Evolutionary conservation across 1,140 invertebrate genomes (phyloP), one percentile per base, ranked within the genome.

Genomic region (Tetragonula clypearis): DNA sequence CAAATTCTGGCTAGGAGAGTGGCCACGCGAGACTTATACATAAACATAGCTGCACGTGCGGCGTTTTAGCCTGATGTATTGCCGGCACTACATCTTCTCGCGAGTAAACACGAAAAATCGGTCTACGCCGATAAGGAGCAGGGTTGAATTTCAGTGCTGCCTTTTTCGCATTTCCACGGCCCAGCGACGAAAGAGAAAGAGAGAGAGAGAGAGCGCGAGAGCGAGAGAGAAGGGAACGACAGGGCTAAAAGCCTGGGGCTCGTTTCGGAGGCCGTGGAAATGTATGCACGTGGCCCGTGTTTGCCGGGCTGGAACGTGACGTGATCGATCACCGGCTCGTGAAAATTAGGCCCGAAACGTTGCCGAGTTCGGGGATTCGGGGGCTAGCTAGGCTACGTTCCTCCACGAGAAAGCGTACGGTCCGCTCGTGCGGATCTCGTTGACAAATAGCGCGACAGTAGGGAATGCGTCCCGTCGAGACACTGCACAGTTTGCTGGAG

Each of bases 71-170:
- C 87, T 90, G 90, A 90, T 88, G 84, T 90, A 90, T 90, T 72
- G 69, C 89, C 75, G 66, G 79, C 82, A 90, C 89, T 90, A 88
- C 87, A 82, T 91, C 90, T 90, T 76, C 72, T 86, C 88, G 82
- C 69, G 82, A 65, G 80, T 88, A 91, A 90, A 90, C 84, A 90
- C 79, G 88, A 84, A 79, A 89, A 91, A 91, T 86, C 86, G 88
- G 86, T 74, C 74, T 76, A 23, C 53, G 78, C 79, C 85, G 85
- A 90, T 90, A 90, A 90, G 78, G 58, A 69, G 76, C 21, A 5
- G 62, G 62, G 79, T 35, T 86, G 88, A 88, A 86, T 84, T 88
- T 88, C 77, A 17, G 9, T 78, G 58, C 56, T 86, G 77, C 77
- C 79, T 86, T 86, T 79, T 88, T 56, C 84, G 68, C 66, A 30